Conservation (phyloP, 2,888 invertebrate genomes). For the Emmelina monodactyla region DNA sequence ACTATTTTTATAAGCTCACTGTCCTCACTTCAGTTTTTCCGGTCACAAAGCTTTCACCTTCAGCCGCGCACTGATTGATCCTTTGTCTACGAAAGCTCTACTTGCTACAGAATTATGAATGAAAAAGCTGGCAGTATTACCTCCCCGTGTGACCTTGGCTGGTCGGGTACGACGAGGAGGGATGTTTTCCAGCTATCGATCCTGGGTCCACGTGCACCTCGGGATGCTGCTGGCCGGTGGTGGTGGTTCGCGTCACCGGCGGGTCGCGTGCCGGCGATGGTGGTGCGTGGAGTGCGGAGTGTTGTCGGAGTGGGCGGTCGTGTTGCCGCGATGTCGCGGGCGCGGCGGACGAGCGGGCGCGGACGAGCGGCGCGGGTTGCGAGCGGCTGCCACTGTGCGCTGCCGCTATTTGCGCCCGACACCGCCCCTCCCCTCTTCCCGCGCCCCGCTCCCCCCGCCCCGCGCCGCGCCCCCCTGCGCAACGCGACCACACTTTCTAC, state of each 20-base stretch:
- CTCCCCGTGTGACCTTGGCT: constrained; percentile 45
- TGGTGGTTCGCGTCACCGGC: constrained; percentile 21
- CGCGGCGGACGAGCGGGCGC: constrained; percentile 10
- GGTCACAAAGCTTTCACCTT: constrained; percentile 1
- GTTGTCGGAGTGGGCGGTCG: constrained; percentile 9
- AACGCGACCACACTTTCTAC: too few relatives aligned
- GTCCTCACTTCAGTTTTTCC: not conserved
- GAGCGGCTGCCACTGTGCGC: constrained; percentile 34
- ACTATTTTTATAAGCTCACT: not conserved
- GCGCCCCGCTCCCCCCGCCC: constrained; percentile 30
- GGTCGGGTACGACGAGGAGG: constrained; percentile 25
- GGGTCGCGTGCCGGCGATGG: constrained; percentile 13
- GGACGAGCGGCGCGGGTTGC: constrained; percentile 21
- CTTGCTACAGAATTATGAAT: constrained; percentile 26
- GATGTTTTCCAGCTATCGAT: constrained; percentile 29
- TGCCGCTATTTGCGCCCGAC: constrained; percentile 54
- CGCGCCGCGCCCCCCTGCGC: too few relatives aligned
- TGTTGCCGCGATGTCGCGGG: constrained; percentile 5
- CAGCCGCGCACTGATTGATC: not conserved
- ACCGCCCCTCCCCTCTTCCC: constrained; percentile 23
- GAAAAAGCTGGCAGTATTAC: constrained; percentile 32
- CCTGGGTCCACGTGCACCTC: constrained; percentile 25
- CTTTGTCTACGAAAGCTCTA: constrained; percentile 5
- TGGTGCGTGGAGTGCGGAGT: constrained; percentile 10
- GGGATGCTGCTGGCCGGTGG: not conserved